Percentiles rank a stretch among this genome's conserved stretches.
Conservation (phyloP, 1,140 invertebrate genomes). For the Brachionus rubens region DNA sequence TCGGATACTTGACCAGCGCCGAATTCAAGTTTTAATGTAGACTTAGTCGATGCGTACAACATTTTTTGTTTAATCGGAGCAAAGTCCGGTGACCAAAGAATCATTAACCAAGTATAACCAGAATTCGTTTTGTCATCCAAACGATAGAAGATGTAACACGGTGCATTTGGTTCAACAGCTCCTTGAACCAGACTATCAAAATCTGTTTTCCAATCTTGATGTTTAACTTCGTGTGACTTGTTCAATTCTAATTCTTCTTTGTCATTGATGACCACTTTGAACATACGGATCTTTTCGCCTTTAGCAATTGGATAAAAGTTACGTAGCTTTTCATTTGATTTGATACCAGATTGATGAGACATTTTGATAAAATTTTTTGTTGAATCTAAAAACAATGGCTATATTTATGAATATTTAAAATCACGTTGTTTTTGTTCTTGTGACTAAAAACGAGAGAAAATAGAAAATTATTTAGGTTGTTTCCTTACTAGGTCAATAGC, state of each 20-base stretch:
- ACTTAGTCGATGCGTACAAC: conserved; percentile 96
- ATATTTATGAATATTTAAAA: no score
- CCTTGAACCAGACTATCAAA: not conserved
- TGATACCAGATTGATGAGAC: conserved; percentile 46
- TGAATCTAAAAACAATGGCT: no score
- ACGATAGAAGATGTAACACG: conserved; percentile 87
- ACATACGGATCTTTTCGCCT: not conserved
- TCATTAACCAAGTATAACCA: conserved; percentile 83
- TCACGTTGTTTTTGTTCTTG: no score
- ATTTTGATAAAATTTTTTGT: conserved; percentile 12
- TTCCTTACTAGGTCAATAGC: no score
- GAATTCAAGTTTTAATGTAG: conserved; percentile 94
- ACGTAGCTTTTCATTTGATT: conserved; percentile 39
- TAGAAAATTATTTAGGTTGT: no score
- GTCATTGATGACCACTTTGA: conserved; percentile 42
- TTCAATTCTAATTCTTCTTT: conserved; percentile 25
- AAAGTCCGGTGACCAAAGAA: conserved; percentile 85
- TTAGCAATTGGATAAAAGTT: conserved; percentile 13
- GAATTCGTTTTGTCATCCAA: conserved; percentile 73
- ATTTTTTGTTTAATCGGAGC: conserved; percentile 78
- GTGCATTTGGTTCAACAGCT: conserved; percentile 71
- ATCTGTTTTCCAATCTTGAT: conserved; percentile 5
- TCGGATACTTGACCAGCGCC: conserved; percentile 82
- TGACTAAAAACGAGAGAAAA: no score
- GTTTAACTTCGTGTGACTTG: not conserved